phyloP scores from a whole-genome alignment of 2,113 vertebrate species.

The Phycodurus eques region DNA sequence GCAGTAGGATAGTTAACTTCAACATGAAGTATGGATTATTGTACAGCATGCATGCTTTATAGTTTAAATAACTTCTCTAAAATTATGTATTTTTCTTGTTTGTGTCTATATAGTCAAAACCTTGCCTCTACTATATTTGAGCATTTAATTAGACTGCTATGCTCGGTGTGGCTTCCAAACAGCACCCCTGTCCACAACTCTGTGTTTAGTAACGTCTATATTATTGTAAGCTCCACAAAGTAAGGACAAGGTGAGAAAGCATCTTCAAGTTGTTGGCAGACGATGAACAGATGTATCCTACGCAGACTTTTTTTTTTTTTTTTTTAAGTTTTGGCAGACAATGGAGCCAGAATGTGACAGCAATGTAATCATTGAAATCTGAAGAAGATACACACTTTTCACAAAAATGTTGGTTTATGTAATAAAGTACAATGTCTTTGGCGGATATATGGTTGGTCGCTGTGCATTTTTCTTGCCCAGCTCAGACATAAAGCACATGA shows the following conservation, averaged over 20 bases:
- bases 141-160: conserved; percentile 4
- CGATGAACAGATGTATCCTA: conserved; percentile 33
- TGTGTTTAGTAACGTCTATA: too few species aligned
- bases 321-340: conserved; percentile 9
- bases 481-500: background rate
- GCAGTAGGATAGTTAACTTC: conserved; percentile 6
- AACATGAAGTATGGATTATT: background rate
- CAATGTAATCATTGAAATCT: conserved; percentile 20
- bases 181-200: background rate
- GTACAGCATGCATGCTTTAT: conserved; percentile 4
- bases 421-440: background rate
- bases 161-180: conserved; percentile 6
- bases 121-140: background rate
- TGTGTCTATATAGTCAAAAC: background rate
- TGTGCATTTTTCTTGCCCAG: background rate
- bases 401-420: background rate
- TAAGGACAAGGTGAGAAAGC: conserved; percentile 2
- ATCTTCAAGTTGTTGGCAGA: conserved; percentile 36
- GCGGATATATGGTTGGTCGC: background rate
- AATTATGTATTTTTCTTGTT: conserved; percentile 11
- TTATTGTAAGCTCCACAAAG: conserved; percentile 16
- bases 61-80: conserved; percentile 5
- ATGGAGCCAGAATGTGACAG: conserved; percentile 37
- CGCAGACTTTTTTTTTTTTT: conserved; percentile 37
- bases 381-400: conserved; percentile 7